These are phyloP conservation scores for Pangasius mekongensis DNA, from an alignment of 2,797 vertebrate genomes.

Conservation along the genomic window DNA sequence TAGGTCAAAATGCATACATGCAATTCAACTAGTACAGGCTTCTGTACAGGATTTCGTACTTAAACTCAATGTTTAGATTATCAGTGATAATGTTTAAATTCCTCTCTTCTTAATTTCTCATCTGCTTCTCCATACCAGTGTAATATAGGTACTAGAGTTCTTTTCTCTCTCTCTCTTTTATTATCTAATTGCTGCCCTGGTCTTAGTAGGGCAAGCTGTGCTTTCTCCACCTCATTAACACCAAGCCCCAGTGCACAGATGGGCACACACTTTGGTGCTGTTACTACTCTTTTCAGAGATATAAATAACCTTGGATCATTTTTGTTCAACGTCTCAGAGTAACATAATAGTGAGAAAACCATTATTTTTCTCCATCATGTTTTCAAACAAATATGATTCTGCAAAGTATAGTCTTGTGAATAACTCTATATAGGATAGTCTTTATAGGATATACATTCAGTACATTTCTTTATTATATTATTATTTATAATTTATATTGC, in stretches of 20 bases:
- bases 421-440: neutral
- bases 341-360: neutral
- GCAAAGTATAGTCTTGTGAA: neutral
- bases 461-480: neutral
- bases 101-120: neutral
- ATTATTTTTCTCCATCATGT: neutral
- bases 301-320: slow-evolving; percentile 6
- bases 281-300: neutral
- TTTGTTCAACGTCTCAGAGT: neutral
- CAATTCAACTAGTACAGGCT: neutral
- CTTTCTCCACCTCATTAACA: slow-evolving; percentile 22
- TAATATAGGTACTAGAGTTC: neutral
- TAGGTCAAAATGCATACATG: neutral
- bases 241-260: neutral
- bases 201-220: slow-evolving; percentile 5
- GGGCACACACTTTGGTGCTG: neutral
- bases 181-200: neutral
- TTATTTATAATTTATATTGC: neutral
- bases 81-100: neutral
- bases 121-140: neutral
- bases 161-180: neutral
- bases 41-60: neutral
- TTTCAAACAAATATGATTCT: neutral
- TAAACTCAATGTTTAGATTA: neutral
- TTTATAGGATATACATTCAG: neutral